Percentiles rank a stretch among this genome's conserved stretches.
phyloP scores from a whole-genome alignment of 2,888 invertebrate genomes.

The Sesia bembeciformis region DNA sequence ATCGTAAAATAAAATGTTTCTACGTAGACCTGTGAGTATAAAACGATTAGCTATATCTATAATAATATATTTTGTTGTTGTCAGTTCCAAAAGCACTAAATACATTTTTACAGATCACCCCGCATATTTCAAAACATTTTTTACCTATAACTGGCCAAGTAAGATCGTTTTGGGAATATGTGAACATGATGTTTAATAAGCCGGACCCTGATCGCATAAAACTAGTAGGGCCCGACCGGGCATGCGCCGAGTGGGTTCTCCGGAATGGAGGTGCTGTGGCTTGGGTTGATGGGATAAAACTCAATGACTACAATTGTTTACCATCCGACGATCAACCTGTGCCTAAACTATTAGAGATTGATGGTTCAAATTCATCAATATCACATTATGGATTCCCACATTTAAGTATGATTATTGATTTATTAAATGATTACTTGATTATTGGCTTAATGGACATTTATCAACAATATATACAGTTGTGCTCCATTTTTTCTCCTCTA shows the following conservation, averaged over 20 bases:
- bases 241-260: slow-evolving; percentile 96
- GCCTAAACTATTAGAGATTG: slow-evolving; percentile 77
- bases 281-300: slow-evolving; percentile 76
- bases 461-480: no score
- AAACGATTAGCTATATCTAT: no score
- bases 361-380: slow-evolving; percentile 86
- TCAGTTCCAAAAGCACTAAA: background rate
- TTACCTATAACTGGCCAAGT: slow-evolving; percentile 20
- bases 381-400: slow-evolving; percentile 90
- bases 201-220: slow-evolving; percentile 80
- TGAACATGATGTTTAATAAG: slow-evolving; percentile 78
- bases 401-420: slow-evolving; percentile 70
- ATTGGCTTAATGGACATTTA: no score
- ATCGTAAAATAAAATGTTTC: no score
- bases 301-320: slow-evolving; percentile 83
- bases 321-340: slow-evolving; percentile 73
- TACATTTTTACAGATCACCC: background rate
- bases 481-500: no score
- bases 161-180: slow-evolving; percentile 65
- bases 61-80: background rate
- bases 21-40: no score
- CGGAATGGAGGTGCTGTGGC: slow-evolving; percentile 90
- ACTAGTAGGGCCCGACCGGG: slow-evolving; percentile 87
- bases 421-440: background rate
- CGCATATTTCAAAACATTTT: no score